These are phyloP conservation scores for Sericinus montela DNA, from an alignment of 2,888 invertebrate genomes.

Conservation along the genomic window DNA sequence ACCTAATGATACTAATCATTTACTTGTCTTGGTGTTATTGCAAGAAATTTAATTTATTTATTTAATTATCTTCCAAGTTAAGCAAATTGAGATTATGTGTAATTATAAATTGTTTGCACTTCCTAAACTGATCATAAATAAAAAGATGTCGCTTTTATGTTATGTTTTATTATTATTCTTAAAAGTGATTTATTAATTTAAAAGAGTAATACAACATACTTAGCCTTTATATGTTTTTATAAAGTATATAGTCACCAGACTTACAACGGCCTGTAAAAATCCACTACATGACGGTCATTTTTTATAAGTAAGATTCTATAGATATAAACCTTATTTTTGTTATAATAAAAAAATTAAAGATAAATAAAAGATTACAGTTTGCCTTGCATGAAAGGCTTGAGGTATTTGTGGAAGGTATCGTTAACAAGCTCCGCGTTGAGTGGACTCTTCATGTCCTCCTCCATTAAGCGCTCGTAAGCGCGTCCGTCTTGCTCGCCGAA, in stretches of 20 bases:
- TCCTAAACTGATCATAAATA: background rate
- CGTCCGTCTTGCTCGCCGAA: slow-evolving; percentile 90
- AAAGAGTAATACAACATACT: too few species aligned
- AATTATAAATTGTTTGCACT: background rate
- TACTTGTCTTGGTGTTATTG: slow-evolving; percentile 74
- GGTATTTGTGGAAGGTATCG: slow-evolving; percentile 84
- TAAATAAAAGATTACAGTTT: slow-evolving; percentile 74
- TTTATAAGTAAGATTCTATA: too few species aligned
- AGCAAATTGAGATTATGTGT: background rate
- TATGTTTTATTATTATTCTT: too few species aligned
- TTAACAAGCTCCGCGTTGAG: slow-evolving; percentile 89
- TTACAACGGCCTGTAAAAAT: too few species aligned
- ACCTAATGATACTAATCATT: slow-evolving; percentile 38
- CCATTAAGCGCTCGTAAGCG: slow-evolving; percentile 89
- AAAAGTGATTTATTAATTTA: too few species aligned
- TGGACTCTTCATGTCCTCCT: slow-evolving; percentile 89
- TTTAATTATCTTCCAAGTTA: background rate
- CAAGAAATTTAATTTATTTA: slow-evolving; percentile 20
- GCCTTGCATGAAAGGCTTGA: slow-evolving; percentile 89
- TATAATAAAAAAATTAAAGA: too few species aligned
- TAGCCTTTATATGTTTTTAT: too few species aligned
- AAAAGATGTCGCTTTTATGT: background rate
- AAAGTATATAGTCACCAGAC: too few species aligned
- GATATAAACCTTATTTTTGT: too few species aligned
- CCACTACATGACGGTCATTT: too few species aligned